These are phyloP conservation scores for Riptortus pedestris DNA, from an alignment of 1,140 invertebrate genomes.

Conservation along the genomic window DNA sequence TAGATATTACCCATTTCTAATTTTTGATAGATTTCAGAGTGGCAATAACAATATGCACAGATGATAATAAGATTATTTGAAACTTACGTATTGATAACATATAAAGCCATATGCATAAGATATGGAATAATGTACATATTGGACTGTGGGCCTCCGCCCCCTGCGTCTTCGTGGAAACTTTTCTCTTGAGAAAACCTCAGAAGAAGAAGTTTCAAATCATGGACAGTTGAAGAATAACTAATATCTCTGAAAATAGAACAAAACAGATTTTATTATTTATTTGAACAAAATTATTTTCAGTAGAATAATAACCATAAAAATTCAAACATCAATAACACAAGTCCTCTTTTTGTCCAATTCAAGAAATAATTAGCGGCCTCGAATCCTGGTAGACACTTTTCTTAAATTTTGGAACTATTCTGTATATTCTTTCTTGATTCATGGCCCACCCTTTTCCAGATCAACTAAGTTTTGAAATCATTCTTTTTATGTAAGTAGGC, in stretches of 20 bases:
- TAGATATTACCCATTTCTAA: no score
- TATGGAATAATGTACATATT: conserved; percentile 96
- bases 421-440: no score
- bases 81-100: conserved; percentile 84
- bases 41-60: no score
- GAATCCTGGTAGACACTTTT: no score
- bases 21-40: no score
- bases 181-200: conserved; percentile 85
- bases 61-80: conserved; percentile 22
- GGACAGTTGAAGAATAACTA: conserved; percentile 74
- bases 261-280: background rate
- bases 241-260: conserved; percentile 54
- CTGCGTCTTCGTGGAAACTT: conserved; percentile 89
- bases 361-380: no score
- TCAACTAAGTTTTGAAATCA: no score
- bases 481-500: no score
- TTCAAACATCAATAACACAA: background rate
- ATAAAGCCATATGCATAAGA: conserved; percentile 86
- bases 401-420: no score
- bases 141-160: conserved; percentile 90
- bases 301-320: background rate
- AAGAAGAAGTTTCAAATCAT: conserved; percentile 87
- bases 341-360: background rate
- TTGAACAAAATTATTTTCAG: background rate
- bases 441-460: no score